Base-by-base conservation (phyloP, 2,113 vertebrate genomes). In the Takifugu bimaculatus region DNA sequence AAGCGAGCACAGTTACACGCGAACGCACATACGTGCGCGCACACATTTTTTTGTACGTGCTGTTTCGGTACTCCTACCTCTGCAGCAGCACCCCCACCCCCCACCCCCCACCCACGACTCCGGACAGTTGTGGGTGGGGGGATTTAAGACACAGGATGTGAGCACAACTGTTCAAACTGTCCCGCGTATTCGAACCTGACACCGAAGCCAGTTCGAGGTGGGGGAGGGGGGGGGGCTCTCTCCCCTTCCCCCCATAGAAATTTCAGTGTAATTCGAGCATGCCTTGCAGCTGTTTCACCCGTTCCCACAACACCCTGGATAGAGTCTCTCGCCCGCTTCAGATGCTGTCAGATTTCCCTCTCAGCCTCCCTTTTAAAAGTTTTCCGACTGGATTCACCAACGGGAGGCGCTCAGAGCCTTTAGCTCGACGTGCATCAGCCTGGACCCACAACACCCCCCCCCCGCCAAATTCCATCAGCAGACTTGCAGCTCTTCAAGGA, bases 391-490 rank as follows among this genome's bases (percentile, higher is more conserved):
- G 1, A 54, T 60, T 56, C 62, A 14, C 86, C 89, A 79, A 78
- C 49, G 74, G 89, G 87, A 80, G 87, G 82, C 86, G 72, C 85
- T 86, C 75, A 54, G 65, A 47, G 66, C 70, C 72, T 71, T 77
- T 20, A 51, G 72, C 13, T 50, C 25, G 15, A 7, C 6, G 59
- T 78, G 55, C 65, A 50, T 71, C 66, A 68, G 72, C 74, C 62
- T 69, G 77, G 72, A 79, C 76, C 70, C 76, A 57, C 70, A 77
- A 71, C 42, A 43, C 42, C 6, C 6, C 42, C 6, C 63, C 87
- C 85, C 82, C 80, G 67, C 87, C 76, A 87, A 89, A 90, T 89
- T 88, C 85, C 88, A 86, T 88, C 85, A 87, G 81, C 78, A 82
- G 81, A 88, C 75, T 82, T 63, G 73, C 72, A 71, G 70, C 77